Conservation (phyloP, 2,797 vertebrate species). For the Lacerta agilis region DNA sequence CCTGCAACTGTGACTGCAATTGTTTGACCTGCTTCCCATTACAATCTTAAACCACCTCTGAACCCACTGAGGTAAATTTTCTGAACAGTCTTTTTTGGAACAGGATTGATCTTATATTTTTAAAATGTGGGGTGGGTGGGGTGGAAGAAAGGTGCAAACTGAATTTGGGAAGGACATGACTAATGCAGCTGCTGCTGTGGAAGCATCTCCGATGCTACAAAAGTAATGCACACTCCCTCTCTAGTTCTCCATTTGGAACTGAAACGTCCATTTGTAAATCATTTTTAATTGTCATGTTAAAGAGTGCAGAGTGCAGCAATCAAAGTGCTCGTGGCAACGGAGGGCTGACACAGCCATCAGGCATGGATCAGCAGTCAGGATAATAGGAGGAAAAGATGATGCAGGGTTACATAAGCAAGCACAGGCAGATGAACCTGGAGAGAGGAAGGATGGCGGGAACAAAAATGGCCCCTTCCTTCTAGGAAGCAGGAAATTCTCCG, state of each 20-base stretch:
- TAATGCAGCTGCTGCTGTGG: conserved; percentile 27
- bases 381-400: conserved; percentile 67
- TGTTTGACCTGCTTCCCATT: not conserved
- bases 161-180: not conserved
- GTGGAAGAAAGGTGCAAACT: not conserved
- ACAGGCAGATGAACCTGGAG: conserved; percentile 60
- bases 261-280: conserved; percentile 67
- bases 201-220: conserved; percentile 16
- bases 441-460: conserved; percentile 7
- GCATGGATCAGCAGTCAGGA: conserved; percentile 71
- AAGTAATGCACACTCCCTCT: conserved; percentile 39
- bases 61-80: conserved; percentile 20
- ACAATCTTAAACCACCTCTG: not conserved
- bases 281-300: conserved; percentile 80
- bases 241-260: conserved; percentile 56
- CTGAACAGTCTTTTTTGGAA: not conserved
- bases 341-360: conserved; percentile 69
- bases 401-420: conserved; percentile 66
- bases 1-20: not conserved
- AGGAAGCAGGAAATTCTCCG: conserved; percentile 1
- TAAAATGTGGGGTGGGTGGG: too few relatives aligned
- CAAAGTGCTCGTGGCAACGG: conserved; percentile 56
- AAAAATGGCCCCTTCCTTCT: conserved; percentile 25
- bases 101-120: not conserved
- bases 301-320: conserved; percentile 61